Evolutionary conservation across 2,888 invertebrate genomes (phyloP).

Genomic region (Oligia fasciuncula): DNA sequence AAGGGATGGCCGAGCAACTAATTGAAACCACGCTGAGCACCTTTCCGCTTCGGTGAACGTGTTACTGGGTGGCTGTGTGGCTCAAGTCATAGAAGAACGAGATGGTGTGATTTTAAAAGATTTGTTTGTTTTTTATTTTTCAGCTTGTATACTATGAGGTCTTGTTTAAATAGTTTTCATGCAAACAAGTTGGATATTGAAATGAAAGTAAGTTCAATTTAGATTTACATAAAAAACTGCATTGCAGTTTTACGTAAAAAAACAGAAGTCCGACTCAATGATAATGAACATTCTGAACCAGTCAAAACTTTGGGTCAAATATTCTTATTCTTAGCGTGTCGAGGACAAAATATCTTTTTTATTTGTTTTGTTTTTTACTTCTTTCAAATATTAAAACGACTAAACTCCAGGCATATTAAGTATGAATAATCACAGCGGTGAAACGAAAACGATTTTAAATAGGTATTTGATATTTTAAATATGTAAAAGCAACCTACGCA

Average conservation of each 20-base stretch:
- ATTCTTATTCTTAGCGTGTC: background rate
- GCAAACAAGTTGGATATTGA: background rate
- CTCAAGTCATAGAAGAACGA: conserved; percentile 40
- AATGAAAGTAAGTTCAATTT: background rate
- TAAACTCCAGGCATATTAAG: background rate
- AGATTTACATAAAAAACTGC: background rate
- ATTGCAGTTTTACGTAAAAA: background rate
- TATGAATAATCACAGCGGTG: background rate
- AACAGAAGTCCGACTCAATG: background rate
- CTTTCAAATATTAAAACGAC: no score
- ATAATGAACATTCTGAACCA: background rate
- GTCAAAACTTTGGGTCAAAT: background rate
- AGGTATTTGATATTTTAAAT: background rate
- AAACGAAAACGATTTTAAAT: background rate
- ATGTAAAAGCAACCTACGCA: background rate
- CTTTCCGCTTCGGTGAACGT: conserved; percentile 74
- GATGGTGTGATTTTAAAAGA: background rate
- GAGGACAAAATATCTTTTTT: no score
- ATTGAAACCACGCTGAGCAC: conserved; percentile 80
- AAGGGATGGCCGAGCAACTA: conserved; percentile 72
- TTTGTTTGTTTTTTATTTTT: background rate
- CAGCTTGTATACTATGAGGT: background rate
- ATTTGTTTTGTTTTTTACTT: background rate
- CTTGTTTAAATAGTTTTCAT: background rate
- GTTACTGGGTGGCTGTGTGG: conserved; percentile 61